phyloP scores from a whole-genome alignment of 2,797 vertebrate species.

The Sebastes nivosus region DNA sequence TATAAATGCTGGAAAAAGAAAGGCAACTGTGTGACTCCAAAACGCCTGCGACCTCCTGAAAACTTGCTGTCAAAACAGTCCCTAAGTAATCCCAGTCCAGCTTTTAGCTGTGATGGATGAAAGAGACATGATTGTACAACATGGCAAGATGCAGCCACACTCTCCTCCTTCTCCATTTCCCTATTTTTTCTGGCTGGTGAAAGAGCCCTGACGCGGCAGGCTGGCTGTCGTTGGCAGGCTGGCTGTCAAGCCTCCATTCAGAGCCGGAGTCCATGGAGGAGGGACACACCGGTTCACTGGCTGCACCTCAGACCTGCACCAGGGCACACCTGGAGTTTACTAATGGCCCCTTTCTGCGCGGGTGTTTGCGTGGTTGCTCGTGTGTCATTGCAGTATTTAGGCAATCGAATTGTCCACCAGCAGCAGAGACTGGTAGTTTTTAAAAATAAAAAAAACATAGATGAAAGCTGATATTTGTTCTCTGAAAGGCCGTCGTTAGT shows the following conservation, averaged over 20 bases:
- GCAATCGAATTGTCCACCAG: background rate
- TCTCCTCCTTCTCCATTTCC: conserved; percentile 6
- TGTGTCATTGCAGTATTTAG: background rate
- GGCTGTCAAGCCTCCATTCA: conserved; percentile 67
- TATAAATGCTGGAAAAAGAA: conserved; percentile 10
- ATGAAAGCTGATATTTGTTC: conserved; percentile 41
- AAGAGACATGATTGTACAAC: background rate
- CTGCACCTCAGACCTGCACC: conserved; percentile 62
- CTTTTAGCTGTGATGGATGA: conserved; percentile 54
- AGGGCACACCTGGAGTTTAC: conserved; percentile 49
- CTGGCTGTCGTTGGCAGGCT: conserved; percentile 49
- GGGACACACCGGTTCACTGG: conserved; percentile 59
- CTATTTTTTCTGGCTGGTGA: conserved; percentile 30
- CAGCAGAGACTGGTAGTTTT: background rate
- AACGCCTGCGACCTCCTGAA: conserved; percentile 8
- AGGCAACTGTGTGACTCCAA: background rate
- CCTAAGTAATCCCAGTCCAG: background rate
- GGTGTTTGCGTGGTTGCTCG: conserved; percentile 3
- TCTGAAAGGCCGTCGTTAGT: conserved; percentile 21
- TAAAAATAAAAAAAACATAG: background rate
- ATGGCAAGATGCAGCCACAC: conserved; percentile 24
- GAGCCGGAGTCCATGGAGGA: conserved; percentile 56
- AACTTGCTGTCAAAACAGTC: conserved; percentile 46
- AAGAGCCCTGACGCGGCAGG: conserved; percentile 57
- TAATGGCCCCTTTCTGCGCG: background rate